Conservation (phyloP, 2,888 invertebrate species). For the Periphyllus acericola region DNA sequence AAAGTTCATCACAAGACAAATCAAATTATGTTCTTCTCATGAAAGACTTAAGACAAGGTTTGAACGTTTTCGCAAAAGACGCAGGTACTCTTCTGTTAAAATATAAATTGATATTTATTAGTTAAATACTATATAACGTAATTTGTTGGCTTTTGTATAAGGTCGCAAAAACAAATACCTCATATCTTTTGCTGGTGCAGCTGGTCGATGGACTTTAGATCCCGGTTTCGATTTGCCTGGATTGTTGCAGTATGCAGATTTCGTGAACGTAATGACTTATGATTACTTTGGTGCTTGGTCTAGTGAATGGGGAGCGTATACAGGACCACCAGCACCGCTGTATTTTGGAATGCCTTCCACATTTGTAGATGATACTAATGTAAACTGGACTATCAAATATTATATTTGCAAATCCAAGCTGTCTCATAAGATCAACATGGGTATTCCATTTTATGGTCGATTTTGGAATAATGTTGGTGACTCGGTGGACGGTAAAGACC, state of each 20-base stretch:
- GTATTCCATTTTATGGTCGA: constrained; percentile 63
- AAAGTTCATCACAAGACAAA: constrained; percentile 62
- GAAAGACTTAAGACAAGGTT: constrained; percentile 62
- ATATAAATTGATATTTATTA: too few relatives aligned
- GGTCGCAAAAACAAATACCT: constrained; percentile 59
- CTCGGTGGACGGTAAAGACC: constrained; percentile 62
- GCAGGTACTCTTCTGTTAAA: background rate
- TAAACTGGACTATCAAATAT: constrained; percentile 63
- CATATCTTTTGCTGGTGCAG: constrained; percentile 63
- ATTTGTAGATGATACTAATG: constrained; percentile 63
- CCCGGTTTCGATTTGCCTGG: constrained; percentile 63
- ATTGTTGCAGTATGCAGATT: constrained; percentile 62
- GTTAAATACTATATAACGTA: too few relatives aligned
- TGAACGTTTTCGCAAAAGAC: constrained; percentile 33
- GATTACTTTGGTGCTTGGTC: constrained; percentile 63
- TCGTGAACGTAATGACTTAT: constrained; percentile 63
- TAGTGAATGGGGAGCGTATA: constrained; percentile 63
- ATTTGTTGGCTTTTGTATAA: background rate
- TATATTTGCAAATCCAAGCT: constrained; percentile 62
- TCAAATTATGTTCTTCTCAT: constrained; percentile 63
- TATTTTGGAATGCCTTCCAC: constrained; percentile 62
- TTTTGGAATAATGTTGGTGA: constrained; percentile 63
- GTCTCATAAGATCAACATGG: constrained; percentile 63
- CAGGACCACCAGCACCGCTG: constrained; percentile 63
- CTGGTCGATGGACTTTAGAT: constrained; percentile 63